phyloP scores from a whole-genome alignment of 2,888 invertebrate species.

The Sepiola atlantica region DNA sequence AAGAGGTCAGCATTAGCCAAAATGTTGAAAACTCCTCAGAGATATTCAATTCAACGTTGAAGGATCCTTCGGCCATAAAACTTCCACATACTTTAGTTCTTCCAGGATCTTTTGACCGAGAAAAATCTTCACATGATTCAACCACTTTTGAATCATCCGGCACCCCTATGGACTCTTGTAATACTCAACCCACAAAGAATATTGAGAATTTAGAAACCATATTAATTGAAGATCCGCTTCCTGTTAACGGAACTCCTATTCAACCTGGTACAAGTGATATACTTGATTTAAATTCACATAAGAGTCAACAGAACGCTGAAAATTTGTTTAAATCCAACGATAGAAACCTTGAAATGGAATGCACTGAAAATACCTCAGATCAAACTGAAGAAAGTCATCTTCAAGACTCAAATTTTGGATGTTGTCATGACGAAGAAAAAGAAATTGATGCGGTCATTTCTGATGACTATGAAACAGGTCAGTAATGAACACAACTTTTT shows the following conservation, averaged over 20 bases:
- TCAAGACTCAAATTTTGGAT: slow-evolving; percentile 24
- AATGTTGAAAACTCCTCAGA: background rate
- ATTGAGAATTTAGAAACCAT: background rate
- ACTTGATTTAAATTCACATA: background rate
- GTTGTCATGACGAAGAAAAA: slow-evolving; percentile 37
- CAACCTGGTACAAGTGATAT: background rate
- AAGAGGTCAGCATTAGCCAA: background rate
- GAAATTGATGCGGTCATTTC: background rate
- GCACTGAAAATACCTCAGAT: background rate
- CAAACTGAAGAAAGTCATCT: background rate
- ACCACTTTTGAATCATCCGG: background rate
- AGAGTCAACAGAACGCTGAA: background rate
- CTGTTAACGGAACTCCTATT: background rate
- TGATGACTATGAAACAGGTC: background rate
- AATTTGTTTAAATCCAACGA: background rate
- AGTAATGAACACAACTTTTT: background rate
- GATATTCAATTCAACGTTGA: background rate
- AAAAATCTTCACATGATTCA: background rate
- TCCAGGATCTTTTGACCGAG: background rate
- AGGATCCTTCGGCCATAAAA: background rate
- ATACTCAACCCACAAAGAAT: background rate
- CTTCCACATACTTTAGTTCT: background rate
- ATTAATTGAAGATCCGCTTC: background rate
- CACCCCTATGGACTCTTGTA: background rate
- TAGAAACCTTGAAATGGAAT: background rate